Evolutionary conservation across 2,797 vertebrate genomes (phyloP).

Genomic region (Prunella strophiata): DNA sequence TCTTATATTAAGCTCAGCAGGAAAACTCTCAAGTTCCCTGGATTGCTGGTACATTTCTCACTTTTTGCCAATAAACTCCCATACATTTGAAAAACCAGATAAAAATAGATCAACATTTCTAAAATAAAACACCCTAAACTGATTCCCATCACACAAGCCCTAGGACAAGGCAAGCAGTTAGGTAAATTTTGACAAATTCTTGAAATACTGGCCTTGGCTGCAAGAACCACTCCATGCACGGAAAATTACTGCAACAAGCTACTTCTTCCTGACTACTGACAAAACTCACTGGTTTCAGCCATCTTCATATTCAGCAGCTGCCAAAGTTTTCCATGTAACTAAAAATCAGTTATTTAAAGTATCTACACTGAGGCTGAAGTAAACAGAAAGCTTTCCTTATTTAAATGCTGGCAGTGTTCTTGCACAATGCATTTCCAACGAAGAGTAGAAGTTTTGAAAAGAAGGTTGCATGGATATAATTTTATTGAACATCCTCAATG

Average conservation of each 20-base stretch:
- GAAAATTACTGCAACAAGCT: not conserved
- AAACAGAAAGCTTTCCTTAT: not conserved
- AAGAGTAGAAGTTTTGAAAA: not conserved
- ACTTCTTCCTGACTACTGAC: not conserved
- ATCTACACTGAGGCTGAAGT: not conserved
- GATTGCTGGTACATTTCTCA: conserved; percentile 3
- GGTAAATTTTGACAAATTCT: not conserved
- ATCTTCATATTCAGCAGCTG: not conserved
- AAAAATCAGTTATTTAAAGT: not conserved
- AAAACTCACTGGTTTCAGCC: not conserved
- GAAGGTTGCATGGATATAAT: not conserved
- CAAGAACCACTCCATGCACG: not conserved
- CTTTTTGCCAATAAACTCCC: conserved; percentile 29
- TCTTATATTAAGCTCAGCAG: conserved; percentile 54
- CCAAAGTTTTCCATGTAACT: not conserved
- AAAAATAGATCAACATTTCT: not conserved
- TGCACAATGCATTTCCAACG: not conserved
- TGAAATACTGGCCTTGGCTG: not conserved
- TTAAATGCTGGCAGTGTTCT: not conserved
- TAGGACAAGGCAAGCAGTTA: not conserved
- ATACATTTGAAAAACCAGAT: not conserved
- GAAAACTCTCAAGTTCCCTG: not conserved
- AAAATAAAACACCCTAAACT: not conserved
- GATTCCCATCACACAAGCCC: not conserved
- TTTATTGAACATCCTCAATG: not conserved